Conservation (phyloP, 2,888 invertebrate genomes). For the Lasius platythorax region DNA sequence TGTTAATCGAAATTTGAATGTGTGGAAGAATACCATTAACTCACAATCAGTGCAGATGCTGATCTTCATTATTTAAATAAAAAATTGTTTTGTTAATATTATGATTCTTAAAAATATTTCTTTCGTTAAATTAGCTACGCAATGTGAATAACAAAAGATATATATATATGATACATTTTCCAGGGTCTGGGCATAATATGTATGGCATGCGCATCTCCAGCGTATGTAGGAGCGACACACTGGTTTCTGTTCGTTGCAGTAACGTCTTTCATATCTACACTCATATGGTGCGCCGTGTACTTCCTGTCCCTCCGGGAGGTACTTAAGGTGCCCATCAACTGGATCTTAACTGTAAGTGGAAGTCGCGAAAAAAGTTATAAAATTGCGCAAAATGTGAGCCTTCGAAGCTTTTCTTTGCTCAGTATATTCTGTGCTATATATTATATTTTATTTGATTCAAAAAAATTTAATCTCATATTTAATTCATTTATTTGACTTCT, state of each 20-base stretch:
- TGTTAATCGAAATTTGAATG: background rate
- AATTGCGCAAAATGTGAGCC: background rate
- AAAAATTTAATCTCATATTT: background rate
- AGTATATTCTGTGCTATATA: too few relatives aligned
- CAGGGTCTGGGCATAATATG: constrained; percentile 95
- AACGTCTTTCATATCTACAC: constrained; percentile 93
- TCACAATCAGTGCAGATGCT: background rate
- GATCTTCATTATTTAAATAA: background rate
- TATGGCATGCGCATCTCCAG: constrained; percentile 93
- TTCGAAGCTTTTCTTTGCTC: background rate
- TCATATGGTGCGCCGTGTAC: constrained; percentile 94
- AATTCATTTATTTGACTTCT: background rate
- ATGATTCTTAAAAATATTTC: background rate
- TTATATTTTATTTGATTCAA: background rate
- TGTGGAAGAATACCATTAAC: background rate
- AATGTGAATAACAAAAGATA: background rate
- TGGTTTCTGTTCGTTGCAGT: constrained; percentile 96
- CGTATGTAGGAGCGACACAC: constrained; percentile 88
- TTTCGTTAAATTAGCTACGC: background rate
- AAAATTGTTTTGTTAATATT: background rate
- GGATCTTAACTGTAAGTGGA: constrained; percentile 92
- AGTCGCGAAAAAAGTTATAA: background rate
- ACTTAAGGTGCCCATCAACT: constrained; percentile 92
- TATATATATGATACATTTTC: constrained; percentile 82
- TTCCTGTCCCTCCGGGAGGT: constrained; percentile 93